A percentile compares a stretch with the other conserved stretches of the same genome.
phyloP scores from a whole-genome alignment of 2,797 vertebrate species.

The Microcaecilia unicolor region DNA sequence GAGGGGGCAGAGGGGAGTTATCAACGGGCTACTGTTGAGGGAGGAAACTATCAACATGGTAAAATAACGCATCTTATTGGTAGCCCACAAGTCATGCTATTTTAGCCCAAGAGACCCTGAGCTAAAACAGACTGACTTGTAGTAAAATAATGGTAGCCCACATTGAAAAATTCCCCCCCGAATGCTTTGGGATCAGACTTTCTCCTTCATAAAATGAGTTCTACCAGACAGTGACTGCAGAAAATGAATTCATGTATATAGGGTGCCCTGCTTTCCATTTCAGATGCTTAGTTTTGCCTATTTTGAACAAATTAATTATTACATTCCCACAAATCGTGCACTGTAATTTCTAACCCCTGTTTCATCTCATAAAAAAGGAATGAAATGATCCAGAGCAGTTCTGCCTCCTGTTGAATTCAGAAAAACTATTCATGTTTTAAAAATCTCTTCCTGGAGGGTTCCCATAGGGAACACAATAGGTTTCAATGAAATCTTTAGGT shows the following conservation, averaged over 20 bases:
- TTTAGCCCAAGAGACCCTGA: too few relatives aligned
- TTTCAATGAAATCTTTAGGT: too few relatives aligned
- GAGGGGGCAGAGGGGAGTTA: too few relatives aligned
- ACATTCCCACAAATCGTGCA: slow-evolving; percentile 32
- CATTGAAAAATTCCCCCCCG: too few relatives aligned
- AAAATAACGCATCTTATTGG: too few relatives aligned
- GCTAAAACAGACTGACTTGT: too few relatives aligned
- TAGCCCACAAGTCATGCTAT: too few relatives aligned
- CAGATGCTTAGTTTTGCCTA: slow-evolving; percentile 30
- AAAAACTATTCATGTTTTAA: neutral
- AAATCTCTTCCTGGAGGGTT: too few relatives aligned
- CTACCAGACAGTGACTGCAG: slow-evolving; percentile 38
- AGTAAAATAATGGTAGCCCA: too few relatives aligned
- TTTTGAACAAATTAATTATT: slow-evolving; percentile 36
- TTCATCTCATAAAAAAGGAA: slow-evolving; percentile 28
- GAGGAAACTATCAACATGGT: too few relatives aligned
- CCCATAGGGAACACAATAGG: too few relatives aligned
- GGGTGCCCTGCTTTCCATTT: slow-evolving; percentile 41
- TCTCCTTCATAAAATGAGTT: slow-evolving; percentile 24
- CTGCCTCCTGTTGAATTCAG: slow-evolving; percentile 3
- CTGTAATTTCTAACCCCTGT: slow-evolving; percentile 20
- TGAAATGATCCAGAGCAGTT: neutral
- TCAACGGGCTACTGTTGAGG: too few relatives aligned
- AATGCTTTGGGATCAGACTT: slow-evolving; percentile 34
- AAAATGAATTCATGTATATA: slow-evolving; percentile 32